Conservation (phyloP, 2,797 vertebrate species). For the Sparus aurata region DNA sequence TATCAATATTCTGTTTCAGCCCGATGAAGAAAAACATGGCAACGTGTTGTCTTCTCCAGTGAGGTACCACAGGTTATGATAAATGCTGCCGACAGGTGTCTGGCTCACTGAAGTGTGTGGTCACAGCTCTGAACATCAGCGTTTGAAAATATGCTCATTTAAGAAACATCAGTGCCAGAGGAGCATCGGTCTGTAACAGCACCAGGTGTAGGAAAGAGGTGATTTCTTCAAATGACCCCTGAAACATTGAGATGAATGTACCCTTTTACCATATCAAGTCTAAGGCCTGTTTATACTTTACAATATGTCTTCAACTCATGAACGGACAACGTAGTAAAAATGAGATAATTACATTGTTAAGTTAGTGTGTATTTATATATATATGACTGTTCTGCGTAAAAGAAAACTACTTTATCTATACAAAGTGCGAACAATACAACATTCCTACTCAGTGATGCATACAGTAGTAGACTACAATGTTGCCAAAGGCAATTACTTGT, state of each 20-base stretch:
- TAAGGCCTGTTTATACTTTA: conserved; percentile 55
- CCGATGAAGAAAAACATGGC: conserved; percentile 27
- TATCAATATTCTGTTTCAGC: conserved; percentile 31
- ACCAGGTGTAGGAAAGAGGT: conserved; percentile 75
- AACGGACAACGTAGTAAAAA: conserved; percentile 36
- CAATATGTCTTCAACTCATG: conserved; percentile 61
- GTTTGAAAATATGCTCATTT: conserved; percentile 48
- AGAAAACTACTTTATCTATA: conserved; percentile 71
- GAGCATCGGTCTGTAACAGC: conserved; percentile 75
- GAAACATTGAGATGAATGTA: conserved; percentile 72
- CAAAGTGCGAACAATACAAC: conserved; percentile 83
- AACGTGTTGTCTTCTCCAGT: conserved; percentile 39
- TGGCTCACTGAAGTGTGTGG: conserved; percentile 50
- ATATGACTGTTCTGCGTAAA: conserved; percentile 53
- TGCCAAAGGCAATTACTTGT: conserved; percentile 89
- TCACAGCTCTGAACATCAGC: conserved; percentile 62
- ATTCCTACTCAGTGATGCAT: conserved; percentile 85
- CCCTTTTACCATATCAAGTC: conserved; percentile 67
- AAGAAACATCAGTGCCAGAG: conserved; percentile 60
- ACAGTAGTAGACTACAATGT: conserved; percentile 87
- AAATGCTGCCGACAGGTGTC: conserved; percentile 44
- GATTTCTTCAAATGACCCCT: conserved; percentile 48
- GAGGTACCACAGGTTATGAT: conserved; percentile 64
- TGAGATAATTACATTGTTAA: conserved; percentile 42
- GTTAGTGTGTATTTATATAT: conserved; percentile 29